Base-by-base conservation (phyloP, 2,113 vertebrate species). In the Nyctereutes procyonoides region DNA sequence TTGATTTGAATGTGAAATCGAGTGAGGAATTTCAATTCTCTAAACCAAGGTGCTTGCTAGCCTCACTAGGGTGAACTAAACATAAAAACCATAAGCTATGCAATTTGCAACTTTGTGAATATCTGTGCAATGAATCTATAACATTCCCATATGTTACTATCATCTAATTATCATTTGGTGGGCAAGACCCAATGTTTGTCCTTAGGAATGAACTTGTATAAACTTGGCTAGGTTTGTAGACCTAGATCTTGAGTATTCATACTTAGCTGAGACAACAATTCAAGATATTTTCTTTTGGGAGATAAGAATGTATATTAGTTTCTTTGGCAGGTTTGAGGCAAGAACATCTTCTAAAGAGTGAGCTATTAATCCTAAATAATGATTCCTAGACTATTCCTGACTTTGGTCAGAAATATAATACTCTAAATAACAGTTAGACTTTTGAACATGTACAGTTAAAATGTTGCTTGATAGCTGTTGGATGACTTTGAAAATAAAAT, bases 401-500 rank as follows among this genome's bases (percentile, higher is more conserved):
- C 11, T 82, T 83, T 19, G 28, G 14, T 85, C 17, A 82, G 14
- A 88, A 67, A 74, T 51, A 24, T 79, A 65, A 77, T 63, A 74
- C 20, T 60, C 48, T 88, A 76, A 90, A 90, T 71, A 7, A n/a
- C 4, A 62, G 71, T 62, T 81, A 88, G 14, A 26, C 4, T 87
- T 88, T 90, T 84, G n/a, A 62, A 8, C 51, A 55, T 63, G 13
- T 92, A 79, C 8, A 94, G 1, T 81, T 96, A 88, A 51, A 86
- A 82, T 73, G 43, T 86, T 92, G 83, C 94, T 86, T 88, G 5
- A n/a, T 60, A 92, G 16, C 20, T 92, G 58, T 67, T 79, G 19
- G 79, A 83, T 92, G 28, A 96, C n/a, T 88, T 55, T 95, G 48
- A 92, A n/a, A 89, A 79, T 79, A 92, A 97, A 95, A 71, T 63